Evolutionary conservation across 2,113 vertebrate genomes (phyloP).

Genomic region (Otus sunia): DNA sequence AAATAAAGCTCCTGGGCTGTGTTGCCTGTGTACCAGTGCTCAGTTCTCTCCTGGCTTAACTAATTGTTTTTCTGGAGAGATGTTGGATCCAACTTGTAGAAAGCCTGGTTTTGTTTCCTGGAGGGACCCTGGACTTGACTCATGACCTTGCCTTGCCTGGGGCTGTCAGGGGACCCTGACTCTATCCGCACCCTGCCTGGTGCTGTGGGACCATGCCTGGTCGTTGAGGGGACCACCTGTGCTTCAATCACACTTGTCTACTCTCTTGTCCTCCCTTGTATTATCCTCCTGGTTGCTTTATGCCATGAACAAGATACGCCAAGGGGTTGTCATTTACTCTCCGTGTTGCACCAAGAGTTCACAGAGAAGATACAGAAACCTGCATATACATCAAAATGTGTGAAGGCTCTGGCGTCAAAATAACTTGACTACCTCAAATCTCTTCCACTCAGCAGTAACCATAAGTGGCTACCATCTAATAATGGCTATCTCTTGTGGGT

Average conservation of each 20-base stretch:
- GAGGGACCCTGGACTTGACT: not conserved
- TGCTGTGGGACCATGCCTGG: not conserved
- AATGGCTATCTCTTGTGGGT: not conserved
- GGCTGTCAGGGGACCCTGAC: not conserved
- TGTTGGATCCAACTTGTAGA: not conserved
- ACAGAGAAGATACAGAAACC: not conserved
- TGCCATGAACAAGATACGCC: not conserved
- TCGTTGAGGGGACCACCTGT: not conserved
- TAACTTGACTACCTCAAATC: not conserved
- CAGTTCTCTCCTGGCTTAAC: not conserved
- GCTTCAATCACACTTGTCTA: not conserved
- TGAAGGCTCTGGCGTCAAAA: not conserved
- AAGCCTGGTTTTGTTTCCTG: not conserved
- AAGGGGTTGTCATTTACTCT: not conserved
- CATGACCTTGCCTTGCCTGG: not conserved
- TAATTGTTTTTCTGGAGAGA: not conserved
- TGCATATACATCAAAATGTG: not conserved
- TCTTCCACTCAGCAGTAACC: not conserved
- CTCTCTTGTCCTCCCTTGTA: not conserved
- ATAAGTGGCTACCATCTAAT: not conserved
- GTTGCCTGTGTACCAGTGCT: not conserved
- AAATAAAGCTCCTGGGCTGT: not conserved
- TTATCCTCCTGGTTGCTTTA: not conserved
- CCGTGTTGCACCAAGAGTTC: not conserved
- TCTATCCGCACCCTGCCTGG: not conserved